Percentiles rank a stretch among this genome's conserved stretches.
Conservation (phyloP, 2,797 vertebrate genomes). For the Podarcis siculus region DNA sequence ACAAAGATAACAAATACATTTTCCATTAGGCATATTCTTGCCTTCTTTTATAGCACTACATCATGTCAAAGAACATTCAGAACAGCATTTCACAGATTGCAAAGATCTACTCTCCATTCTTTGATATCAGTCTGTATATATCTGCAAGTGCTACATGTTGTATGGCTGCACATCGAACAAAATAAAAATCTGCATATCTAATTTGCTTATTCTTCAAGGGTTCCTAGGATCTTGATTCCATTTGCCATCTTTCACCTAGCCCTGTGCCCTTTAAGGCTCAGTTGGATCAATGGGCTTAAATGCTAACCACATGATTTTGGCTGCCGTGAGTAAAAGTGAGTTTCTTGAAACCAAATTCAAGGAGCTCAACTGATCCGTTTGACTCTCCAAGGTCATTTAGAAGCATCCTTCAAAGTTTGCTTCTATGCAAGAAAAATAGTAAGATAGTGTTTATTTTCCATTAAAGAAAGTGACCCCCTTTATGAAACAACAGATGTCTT, state of each 20-base stretch:
- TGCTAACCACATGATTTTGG: too few relatives aligned
- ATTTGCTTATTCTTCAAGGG: background rate
- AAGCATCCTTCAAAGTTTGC: background rate
- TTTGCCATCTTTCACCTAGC: background rate
- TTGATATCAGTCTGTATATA: background rate
- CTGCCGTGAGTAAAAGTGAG: background rate
- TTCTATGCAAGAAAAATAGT: background rate
- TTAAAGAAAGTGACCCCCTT: background rate
- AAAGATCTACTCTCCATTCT: background rate
- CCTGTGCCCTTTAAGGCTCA: background rate
- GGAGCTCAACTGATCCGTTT: background rate
- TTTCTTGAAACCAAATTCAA: background rate
- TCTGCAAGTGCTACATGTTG: background rate
- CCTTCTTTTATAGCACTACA: background rate
- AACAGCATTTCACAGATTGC: background rate
- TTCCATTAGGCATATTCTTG: background rate
- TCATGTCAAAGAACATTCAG: background rate
- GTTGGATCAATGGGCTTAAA: background rate
- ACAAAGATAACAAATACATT: background rate
- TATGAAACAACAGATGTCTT: background rate
- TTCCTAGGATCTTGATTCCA: background rate
- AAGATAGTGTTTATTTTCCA: background rate
- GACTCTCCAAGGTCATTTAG: background rate
- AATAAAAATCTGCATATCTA: background rate
- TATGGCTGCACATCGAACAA: background rate